Conservation (phyloP, 2,113 vertebrate genomes). For the Chascanopsetta lugubris region DNA sequence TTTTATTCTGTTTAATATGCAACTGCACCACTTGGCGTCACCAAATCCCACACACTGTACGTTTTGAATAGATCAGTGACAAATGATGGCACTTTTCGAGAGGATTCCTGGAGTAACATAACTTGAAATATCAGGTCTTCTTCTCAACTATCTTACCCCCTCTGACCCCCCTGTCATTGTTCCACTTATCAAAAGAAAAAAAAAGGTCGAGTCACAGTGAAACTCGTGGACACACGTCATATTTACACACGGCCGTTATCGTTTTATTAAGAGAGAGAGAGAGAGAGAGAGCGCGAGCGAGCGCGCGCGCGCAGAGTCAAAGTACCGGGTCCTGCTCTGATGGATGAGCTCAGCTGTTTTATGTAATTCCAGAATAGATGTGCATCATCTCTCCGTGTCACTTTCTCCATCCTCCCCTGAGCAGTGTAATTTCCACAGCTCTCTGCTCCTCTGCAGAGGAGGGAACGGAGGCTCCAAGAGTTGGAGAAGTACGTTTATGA, state of each 20-base stretch:
- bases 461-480: conserved; percentile 12
- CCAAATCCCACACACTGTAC: too few species aligned
- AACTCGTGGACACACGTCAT: conserved; percentile 14
- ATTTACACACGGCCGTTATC: not conserved
- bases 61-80: too few species aligned
- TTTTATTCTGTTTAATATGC: too few species aligned
- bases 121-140: not conserved
- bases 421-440: conserved; percentile 30
- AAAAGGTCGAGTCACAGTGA: conserved; percentile 34
- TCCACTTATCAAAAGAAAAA: not conserved
- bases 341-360: conserved; percentile 25
- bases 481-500: conserved; percentile 47
- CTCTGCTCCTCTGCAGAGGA: conserved; percentile 19
- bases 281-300: too few species aligned
- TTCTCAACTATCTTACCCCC: not conserved
- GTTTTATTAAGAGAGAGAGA: conserved; percentile 42
- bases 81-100: not conserved
- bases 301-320: not conserved
- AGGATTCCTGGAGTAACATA: too few species aligned
- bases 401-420: conserved; percentile 34
- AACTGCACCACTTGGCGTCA: too few species aligned
- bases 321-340: not conserved
- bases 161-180: not conserved
- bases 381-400: conserved; percentile 66
- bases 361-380: conserved; percentile 34